A percentile compares a stretch with the other conserved stretches of the same genome.
phyloP scores from a whole-genome alignment of 2,888 invertebrate genomes.

The Oegoconia quadripuncta region DNA sequence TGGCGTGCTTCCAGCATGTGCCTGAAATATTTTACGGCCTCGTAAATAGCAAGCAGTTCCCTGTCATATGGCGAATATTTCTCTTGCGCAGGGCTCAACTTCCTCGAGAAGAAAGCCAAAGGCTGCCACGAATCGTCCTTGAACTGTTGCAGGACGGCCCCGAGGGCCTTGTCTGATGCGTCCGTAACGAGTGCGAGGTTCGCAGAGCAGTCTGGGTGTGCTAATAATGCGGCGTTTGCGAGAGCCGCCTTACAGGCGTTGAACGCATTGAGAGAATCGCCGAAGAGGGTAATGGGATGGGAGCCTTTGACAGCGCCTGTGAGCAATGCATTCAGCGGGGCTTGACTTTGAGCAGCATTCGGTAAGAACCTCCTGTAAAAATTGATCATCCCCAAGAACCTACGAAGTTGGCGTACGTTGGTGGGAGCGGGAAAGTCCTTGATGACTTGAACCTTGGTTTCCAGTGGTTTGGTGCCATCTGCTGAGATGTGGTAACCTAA shows the following conservation, averaged over 20 bases:
- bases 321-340: slow-evolving; percentile 33
- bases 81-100: slow-evolving; percentile 31
- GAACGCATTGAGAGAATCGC: slow-evolving; percentile 24
- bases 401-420: slow-evolving; percentile 19
- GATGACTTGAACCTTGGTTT: slow-evolving; percentile 30
- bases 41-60: slow-evolving; percentile 43
- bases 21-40: slow-evolving; percentile 37
- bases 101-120: slow-evolving; percentile 39
- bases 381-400: slow-evolving; percentile 31
- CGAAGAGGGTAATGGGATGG: slow-evolving; percentile 22
- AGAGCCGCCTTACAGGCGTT: slow-evolving; percentile 29
- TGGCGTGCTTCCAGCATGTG: slow-evolving; percentile 40
- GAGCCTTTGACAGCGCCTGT: slow-evolving; percentile 30
- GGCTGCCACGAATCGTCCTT: slow-evolving; percentile 30
- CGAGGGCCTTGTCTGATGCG: slow-evolving; percentile 41
- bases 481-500: slow-evolving; percentile 23
- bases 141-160: slow-evolving; percentile 39
- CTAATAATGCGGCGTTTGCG: slow-evolving; percentile 30
- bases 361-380: slow-evolving; percentile 37
- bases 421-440: slow-evolving; percentile 21
- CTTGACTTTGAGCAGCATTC: slow-evolving; percentile 35
- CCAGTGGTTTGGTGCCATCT: slow-evolving; percentile 33
- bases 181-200: slow-evolving; percentile 28
- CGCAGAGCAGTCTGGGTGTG: slow-evolving; percentile 30
- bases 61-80: slow-evolving; percentile 43